These are phyloP conservation scores for Drosophila kanapiae DNA, from an alignment of 1,140 invertebrate genomes.

Conservation along the genomic window DNA sequence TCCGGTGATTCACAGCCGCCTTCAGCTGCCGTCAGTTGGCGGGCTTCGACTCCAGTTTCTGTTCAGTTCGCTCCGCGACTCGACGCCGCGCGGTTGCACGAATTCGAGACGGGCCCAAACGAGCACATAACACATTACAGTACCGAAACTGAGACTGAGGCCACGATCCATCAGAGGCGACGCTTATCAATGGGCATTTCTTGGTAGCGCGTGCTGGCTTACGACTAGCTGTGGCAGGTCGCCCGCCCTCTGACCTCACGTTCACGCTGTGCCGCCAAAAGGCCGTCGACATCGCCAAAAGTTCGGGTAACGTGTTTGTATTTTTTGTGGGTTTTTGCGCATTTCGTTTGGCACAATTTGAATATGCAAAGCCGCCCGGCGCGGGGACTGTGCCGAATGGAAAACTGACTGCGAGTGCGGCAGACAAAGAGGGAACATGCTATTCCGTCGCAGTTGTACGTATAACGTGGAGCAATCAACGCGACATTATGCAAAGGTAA, in stretches of 20 bases:
- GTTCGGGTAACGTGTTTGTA: constrained; percentile 41
- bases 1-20: constrained; percentile 34
- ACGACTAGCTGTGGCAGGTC: constrained; percentile 9
- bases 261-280: constrained; percentile 3
- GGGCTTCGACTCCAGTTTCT: constrained; percentile 50
- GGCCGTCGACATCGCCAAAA: constrained; percentile 16
- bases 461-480: constrained; percentile 84
- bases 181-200: constrained; percentile 47
- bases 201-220: constrained; percentile 35
- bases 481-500: constrained; percentile 83
- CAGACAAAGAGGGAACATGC: constrained; percentile 50
- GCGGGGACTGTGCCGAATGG: constrained; percentile 41
- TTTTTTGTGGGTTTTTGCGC: constrained; percentile 46
- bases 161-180: constrained; percentile 10
- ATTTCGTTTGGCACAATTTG: constrained; percentile 36
- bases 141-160: constrained; percentile 12
- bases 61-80: constrained; percentile 70
- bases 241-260: constrained; percentile 36
- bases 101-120: constrained; percentile 5
- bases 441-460: constrained; percentile 78
- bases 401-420: constrained; percentile 24
- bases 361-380: constrained; percentile 41
- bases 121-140: constrained; percentile 23
- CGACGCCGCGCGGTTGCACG: constrained; percentile 58
- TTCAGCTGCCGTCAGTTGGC: constrained; percentile 5